Evolutionary conservation across 2,888 invertebrate genomes (phyloP).

Genomic region (Petrolisthes cinctipes): DNA sequence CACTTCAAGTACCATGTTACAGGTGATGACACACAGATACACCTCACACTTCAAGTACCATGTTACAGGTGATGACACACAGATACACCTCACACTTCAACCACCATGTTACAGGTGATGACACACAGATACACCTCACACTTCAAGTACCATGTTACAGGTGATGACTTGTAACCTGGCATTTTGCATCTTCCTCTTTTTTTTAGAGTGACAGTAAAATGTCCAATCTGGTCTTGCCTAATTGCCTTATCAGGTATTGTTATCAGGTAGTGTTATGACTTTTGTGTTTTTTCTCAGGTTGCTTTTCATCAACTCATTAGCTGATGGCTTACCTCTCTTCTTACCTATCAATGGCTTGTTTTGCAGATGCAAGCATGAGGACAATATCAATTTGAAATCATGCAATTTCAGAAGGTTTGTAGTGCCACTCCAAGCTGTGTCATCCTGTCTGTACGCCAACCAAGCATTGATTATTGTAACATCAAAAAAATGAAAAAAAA

Average conservation of each 20-base stretch:
- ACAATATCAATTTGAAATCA: constrained; percentile 13
- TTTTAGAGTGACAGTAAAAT: neutral
- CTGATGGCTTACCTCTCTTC: constrained; percentile 26
- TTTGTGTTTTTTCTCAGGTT: constrained; percentile 10
- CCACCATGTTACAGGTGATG: neutral
- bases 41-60: neutral
- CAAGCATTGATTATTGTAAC: constrained; percentile 18
- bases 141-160: neutral
- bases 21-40: neutral
- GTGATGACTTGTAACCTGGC: constrained; percentile 11
- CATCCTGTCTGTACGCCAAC: constrained; percentile 11
- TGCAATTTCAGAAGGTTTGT: neutral
- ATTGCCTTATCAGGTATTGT: constrained; percentile 22
- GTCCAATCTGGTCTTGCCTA: constrained; percentile 33
- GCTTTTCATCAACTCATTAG: neutral
- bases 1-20: neutral
- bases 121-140: no score
- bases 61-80: constrained; percentile 13
- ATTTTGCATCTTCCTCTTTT: constrained; percentile 28
- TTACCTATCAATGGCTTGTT: constrained; percentile 22
- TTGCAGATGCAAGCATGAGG: constrained; percentile 14
- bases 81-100: no score
- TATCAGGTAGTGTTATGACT: neutral
- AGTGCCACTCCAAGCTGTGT: neutral
- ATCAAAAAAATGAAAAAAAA: neutral